A percentile compares a stretch with the other conserved stretches of the same genome.
Conservation (phyloP, 2,113 vertebrate species). For the Monarcha castaneiventris region DNA sequence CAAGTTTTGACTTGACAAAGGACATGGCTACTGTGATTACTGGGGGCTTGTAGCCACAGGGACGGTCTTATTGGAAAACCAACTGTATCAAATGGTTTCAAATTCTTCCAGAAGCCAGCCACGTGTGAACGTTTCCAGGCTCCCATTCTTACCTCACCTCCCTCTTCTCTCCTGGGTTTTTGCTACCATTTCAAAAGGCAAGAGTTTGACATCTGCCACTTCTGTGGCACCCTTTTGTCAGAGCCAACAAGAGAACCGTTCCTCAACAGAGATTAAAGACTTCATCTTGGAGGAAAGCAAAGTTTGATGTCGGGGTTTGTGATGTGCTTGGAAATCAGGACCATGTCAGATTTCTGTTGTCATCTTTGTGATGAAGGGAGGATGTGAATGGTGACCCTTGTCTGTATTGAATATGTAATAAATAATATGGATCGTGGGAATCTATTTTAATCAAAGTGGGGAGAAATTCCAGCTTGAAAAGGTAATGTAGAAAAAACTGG, state of each 20-base stretch:
- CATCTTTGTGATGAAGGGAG: constrained; percentile 39
- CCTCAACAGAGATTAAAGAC: neutral
- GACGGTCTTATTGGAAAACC: neutral
- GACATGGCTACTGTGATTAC: neutral
- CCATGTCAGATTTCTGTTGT: neutral
- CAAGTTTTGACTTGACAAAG: neutral
- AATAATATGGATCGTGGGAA: constrained; percentile 5
- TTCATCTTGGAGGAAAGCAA: constrained; percentile 11
- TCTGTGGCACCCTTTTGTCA: neutral
- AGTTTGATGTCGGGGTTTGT: constrained; percentile 15
- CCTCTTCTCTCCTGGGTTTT: neutral
- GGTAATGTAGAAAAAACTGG: neutral
- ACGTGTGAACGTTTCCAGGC: neutral
- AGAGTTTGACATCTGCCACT: neutral
- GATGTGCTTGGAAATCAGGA: neutral
- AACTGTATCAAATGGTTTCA: neutral
- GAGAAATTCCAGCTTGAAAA: constrained; percentile 22
- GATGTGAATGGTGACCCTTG: neutral
- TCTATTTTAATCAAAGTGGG: constrained; percentile 34
- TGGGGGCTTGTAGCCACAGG: neutral
- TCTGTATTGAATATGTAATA: constrained; percentile 4
- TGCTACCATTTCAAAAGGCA: neutral
- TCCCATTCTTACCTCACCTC: neutral
- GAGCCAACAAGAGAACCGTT: neutral
- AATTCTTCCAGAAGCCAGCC: neutral